A percentile compares a stretch with the other conserved stretches of the same genome.
Evolutionary conservation across 2,888 invertebrate genomes (phyloP).

Genomic region (Scaptomyza reducta): DNA sequence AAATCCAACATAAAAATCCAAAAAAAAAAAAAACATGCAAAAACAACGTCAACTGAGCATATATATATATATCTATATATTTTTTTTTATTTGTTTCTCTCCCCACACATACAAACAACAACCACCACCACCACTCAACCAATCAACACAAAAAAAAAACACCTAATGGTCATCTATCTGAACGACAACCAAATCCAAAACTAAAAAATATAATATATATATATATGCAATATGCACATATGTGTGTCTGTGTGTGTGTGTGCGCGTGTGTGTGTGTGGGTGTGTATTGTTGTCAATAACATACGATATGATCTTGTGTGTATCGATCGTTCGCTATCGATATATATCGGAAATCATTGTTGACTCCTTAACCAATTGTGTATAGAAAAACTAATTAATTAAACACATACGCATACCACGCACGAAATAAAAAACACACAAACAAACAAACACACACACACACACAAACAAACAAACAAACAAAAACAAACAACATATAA

Average conservation of each 20-base stretch:
- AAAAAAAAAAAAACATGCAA: slow-evolving; percentile 47
- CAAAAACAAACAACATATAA: slow-evolving; percentile 28
- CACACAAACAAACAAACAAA: slow-evolving; percentile 21
- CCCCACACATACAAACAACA: slow-evolving; percentile 65
- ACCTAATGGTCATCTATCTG: slow-evolving; percentile 58
- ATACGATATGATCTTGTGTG: slow-evolving; percentile 15
- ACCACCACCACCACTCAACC: slow-evolving; percentile 36
- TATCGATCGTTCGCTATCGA: slow-evolving; percentile 23
- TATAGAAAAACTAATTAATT: slow-evolving; percentile 71
- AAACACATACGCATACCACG: slow-evolving; percentile 42
- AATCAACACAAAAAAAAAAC: slow-evolving; percentile 55
- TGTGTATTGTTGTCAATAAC: slow-evolving; percentile 26
- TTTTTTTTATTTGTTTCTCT: slow-evolving; percentile 76
- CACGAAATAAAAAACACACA: slow-evolving; percentile 34
- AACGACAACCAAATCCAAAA: slow-evolving; percentile 56
- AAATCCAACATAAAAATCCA: slow-evolving; percentile 37
- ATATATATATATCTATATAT: slow-evolving; percentile 64
- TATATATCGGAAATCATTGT: slow-evolving; percentile 19
- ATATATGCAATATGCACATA: slow-evolving; percentile 27
- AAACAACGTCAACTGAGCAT: slow-evolving; percentile 65
- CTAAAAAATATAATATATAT: slow-evolving; percentile 19
- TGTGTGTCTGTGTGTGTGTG: slow-evolving; percentile 21
- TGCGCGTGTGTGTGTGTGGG: slow-evolving; percentile 30
- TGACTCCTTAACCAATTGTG: slow-evolving; percentile 34
- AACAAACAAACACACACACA: slow-evolving; percentile 19